Conservation (phyloP, 2,888 invertebrate genomes). For the Zonitis immaculata region DNA sequence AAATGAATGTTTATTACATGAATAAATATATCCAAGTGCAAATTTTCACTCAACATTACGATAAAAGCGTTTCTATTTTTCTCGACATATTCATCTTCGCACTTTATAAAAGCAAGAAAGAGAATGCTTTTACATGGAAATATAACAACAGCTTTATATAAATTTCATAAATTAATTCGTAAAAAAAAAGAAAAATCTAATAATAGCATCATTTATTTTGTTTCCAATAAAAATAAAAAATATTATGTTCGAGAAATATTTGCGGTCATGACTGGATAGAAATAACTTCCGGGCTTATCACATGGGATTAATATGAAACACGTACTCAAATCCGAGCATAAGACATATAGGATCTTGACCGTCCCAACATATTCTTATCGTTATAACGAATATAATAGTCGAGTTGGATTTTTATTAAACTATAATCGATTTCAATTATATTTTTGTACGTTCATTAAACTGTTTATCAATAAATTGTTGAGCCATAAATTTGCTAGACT, state of each 20-base stretch:
- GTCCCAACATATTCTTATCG: no score
- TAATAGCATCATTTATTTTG: no score
- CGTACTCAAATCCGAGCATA: conserved; percentile 10
- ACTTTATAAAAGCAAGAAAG: no score
- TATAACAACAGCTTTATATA: no score
- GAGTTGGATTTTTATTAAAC: no score
- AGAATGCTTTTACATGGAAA: no score
- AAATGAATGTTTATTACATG: background rate
- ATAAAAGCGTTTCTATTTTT: background rate
- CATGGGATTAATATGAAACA: conserved; percentile 36
- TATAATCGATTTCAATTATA: background rate
- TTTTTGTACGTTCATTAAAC: background rate
- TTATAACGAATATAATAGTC: no score
- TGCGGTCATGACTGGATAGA: conserved; percentile 40
- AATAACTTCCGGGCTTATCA: conserved; percentile 34
- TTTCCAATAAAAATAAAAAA: background rate
- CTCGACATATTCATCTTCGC: no score
- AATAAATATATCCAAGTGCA: background rate
- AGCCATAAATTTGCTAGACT: background rate
- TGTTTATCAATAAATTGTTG: background rate
- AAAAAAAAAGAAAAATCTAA: no score
- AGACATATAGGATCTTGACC: no score
- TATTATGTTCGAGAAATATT: conserved; percentile 30
- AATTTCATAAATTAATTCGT: no score
- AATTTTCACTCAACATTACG: background rate